These are phyloP conservation scores for Xenentodon cancila DNA, from an alignment of 2,797 vertebrate genomes.

Conservation along the genomic window DNA sequence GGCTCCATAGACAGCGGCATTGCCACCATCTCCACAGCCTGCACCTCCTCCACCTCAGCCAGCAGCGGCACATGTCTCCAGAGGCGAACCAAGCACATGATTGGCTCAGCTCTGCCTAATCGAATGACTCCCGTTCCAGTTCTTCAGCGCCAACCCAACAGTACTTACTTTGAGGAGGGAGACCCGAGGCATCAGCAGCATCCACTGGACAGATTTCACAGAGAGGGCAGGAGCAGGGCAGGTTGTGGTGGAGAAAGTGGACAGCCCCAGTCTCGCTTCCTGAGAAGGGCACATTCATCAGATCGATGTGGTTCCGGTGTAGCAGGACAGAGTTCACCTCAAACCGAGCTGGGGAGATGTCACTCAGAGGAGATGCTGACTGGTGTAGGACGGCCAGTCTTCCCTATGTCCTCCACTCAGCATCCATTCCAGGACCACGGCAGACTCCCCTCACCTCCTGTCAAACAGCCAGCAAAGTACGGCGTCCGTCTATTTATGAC, in stretches of 20 bases:
- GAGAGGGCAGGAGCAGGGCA: constrained; percentile 75
- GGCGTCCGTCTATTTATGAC: constrained; percentile 26
- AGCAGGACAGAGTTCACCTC: constrained; percentile 55
- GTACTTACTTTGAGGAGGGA: constrained; percentile 74
- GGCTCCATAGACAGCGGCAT: constrained; percentile 97
- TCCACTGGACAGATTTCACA: constrained; percentile 60
- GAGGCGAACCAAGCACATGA: constrained; percentile 85
- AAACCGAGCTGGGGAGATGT: constrained; percentile 80
- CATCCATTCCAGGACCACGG: constrained; percentile 82
- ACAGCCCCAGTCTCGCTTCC: constrained; percentile 90
- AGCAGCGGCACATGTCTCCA: constrained; percentile 87
- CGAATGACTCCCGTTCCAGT: constrained; percentile 86
- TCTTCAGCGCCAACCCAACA: constrained; percentile 73
- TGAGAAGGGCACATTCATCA: constrained; percentile 92
- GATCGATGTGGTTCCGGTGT: constrained; percentile 83
- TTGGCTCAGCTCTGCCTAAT: constrained; percentile 89
- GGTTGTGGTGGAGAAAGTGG: constrained; percentile 67
- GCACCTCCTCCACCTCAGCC: constrained; percentile 85
- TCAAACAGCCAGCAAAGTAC: constrained; percentile 88
- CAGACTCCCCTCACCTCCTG: constrained; percentile 82
- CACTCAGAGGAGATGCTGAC: constrained; percentile 89
- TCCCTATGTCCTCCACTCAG: constrained; percentile 72
- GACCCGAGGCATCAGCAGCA: constrained; percentile 80
- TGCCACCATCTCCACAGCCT: constrained; percentile 92
- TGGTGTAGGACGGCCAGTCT: constrained; percentile 71